Base-by-base conservation (phyloP, 2,113 vertebrate species). In the Toxostoma redivivum region DNA sequence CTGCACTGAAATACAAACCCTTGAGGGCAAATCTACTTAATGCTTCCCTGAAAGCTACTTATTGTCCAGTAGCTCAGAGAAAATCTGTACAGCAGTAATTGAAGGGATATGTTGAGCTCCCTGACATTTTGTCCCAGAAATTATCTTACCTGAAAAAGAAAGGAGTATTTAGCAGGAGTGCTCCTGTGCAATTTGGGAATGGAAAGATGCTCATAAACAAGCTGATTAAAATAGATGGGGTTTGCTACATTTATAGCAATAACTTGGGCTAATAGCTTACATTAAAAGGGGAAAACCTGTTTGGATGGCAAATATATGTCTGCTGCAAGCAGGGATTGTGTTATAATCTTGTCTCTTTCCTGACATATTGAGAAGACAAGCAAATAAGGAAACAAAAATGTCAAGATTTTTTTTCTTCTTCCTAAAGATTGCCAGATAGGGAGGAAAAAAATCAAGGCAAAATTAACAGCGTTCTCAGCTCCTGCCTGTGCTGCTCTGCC, bases 1-100 rank as follows among this genome's bases (percentile, higher is more conserved):
- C 94, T 97, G 92, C 76, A 74, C 66, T 95, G 96, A 98, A 97
- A 98, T 94, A 90, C 96, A 97, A 96, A 97, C 94, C 86, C 48
- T 93, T 64, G 94, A 96, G 97, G 98, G 95, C 92, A 97, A 95
- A 95, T 97, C 95, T 97, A 69, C 97, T 97, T 97, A 97, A 97
- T 97, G 97, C 97, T 96, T 86, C 94, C 94, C 96, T 95, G 92
- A 98, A 97, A 97, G 93, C 95, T 91, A 70, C 95, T 86, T 95
- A 95, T 96, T 95, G 96, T 96, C 95, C 97, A 93, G 95, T 81
- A 92, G 94, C 96, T 97, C 96, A 14, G 88, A 96, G 95, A 90
- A 97, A 98, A 97, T 73, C 77, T 94, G 96, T 76, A 23, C 87
- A 72, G 77, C 50, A 51, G 86, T 94, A 94, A 97, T 97, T 97